Conservation (phyloP, 2,888 invertebrate genomes). For the Drosophila nr. fundita region DNA sequence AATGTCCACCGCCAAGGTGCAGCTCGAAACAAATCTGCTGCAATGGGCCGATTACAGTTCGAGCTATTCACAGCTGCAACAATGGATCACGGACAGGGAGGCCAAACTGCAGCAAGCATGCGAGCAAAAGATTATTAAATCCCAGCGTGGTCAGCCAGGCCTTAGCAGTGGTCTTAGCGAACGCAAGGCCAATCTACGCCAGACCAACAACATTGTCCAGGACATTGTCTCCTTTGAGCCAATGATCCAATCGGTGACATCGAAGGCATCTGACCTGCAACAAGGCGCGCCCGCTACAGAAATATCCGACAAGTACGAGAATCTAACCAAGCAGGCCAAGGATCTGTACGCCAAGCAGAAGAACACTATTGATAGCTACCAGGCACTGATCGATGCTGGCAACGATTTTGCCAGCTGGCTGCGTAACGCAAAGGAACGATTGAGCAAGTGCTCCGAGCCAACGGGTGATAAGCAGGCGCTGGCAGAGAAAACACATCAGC, state of each 20-base stretch:
- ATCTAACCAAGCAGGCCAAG: slow-evolving; percentile 94
- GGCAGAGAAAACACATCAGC: slow-evolving; percentile 93
- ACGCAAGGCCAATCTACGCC: slow-evolving; percentile 94
- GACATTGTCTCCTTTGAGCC: slow-evolving; percentile 98
- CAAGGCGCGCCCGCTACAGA: slow-evolving; percentile 96
- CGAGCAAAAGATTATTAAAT: slow-evolving; percentile 92
- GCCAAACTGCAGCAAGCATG: slow-evolving; percentile 95
- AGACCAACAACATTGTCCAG: slow-evolving; percentile 97
- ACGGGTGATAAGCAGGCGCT: slow-evolving; percentile 96
- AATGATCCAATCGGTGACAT: slow-evolving; percentile 97
- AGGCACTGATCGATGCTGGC: slow-evolving; percentile 95
- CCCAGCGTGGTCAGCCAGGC: slow-evolving; percentile 91
- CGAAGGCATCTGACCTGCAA: slow-evolving; percentile 96
- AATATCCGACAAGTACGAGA: slow-evolving; percentile 96
- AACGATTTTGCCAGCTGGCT: slow-evolving; percentile 97
- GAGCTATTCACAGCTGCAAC: slow-evolving; percentile 95
- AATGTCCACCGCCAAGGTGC: slow-evolving; percentile 95
- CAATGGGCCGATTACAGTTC: slow-evolving; percentile 99
- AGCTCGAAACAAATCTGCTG: slow-evolving; percentile 94
- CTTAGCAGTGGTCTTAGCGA: slow-evolving; percentile 92
- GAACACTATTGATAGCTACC: slow-evolving; percentile 95
- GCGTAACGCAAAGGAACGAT: slow-evolving; percentile 93
- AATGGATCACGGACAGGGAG: slow-evolving; percentile 97
- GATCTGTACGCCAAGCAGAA: slow-evolving; percentile 95
- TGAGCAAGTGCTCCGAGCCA: slow-evolving; percentile 96